Base-by-base conservation (phyloP, 2,113 vertebrate genomes). In the Syngnathoides biaculeatus region DNA sequence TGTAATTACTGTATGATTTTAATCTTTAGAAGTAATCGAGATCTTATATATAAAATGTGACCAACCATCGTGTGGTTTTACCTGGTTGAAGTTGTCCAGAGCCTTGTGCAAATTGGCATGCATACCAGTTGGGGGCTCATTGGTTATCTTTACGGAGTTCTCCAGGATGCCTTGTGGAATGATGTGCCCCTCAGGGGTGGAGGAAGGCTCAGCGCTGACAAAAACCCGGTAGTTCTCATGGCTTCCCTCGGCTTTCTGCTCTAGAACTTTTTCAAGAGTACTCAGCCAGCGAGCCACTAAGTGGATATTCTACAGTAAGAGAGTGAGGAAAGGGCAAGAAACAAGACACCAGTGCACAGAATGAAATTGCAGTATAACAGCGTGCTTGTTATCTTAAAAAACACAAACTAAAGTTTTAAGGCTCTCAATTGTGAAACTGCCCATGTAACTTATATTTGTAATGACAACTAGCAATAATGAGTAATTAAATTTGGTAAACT, bases 31-130 rank as follows among this genome's bases (percentile, higher is more conserved):
- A 52, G 22, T 17, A 47, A 47, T 19, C 5, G 6, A 42, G 13
- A 42, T 35, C 3, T 12, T 42, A 42, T 13, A 45, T 5, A 19
- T 6, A 47, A 47, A 2, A 24, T 12, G 30, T 38, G 30, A 59
- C 8, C 8, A 30, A n/a, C 4, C 5, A 20, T 3, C 3, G 12
- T 10, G 20, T 10, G 64, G n/a, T 5, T 0, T 71, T 82, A 98
- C 97, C 96, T 98, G 97, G 80, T 75, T 95, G 86, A 99, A 99
- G 89, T 94, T 97, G 88, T 98, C 95, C 30, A 99, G 90, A 39
- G 97, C 95, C 79, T 94, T 95, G 92, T 98, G 97, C 72, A 99
- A 92, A 88, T 95, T 98, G 59, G 96, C 96, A 0, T 92, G 93
- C 92, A 98, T 95, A 63, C 96, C 96, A 0, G 91, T 91, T 0